These are phyloP conservation scores for Megalops cyprinoides DNA, from an alignment of 2,797 vertebrate species.

Conservation along the genomic window DNA sequence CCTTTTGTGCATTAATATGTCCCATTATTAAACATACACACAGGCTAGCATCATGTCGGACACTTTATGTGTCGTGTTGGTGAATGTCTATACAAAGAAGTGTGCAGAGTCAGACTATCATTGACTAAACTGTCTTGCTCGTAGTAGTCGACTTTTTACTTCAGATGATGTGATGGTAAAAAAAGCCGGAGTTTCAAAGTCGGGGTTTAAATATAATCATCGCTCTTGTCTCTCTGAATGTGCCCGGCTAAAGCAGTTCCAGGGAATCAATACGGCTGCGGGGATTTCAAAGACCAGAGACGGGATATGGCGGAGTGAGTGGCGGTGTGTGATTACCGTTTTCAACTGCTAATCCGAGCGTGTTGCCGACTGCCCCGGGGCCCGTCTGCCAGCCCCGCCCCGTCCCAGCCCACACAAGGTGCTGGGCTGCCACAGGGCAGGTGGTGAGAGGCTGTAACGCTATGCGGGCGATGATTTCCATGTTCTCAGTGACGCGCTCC, in stretches of 20 bases:
- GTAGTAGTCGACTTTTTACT: background rate
- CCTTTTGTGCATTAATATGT: slow-evolving; percentile 29
- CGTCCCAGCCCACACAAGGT: background rate
- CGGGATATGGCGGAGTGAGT: background rate
- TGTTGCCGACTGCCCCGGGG: background rate
- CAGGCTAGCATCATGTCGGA: background rate
- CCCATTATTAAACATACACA: too few species aligned
- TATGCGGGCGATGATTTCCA: slow-evolving; percentile 3
- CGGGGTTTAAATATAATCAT: background rate
- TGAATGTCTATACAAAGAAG: background rate
- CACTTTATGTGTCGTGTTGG: background rate
- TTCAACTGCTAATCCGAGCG: slow-evolving; percentile 2
- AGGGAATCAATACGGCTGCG: background rate
- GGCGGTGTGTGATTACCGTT: slow-evolving; percentile 10
- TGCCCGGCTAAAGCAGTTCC: background rate
- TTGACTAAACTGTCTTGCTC: background rate
- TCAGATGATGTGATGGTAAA: background rate
- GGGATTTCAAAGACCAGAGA: slow-evolving; percentile 5
- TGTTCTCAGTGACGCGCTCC: background rate
- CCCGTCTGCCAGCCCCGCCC: background rate
- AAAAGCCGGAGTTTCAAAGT: background rate
- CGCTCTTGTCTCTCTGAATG: background rate
- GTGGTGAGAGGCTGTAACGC: background rate
- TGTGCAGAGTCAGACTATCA: background rate
- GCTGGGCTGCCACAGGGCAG: background rate